Percentiles rank a stretch among this genome's conserved stretches.
phyloP scores from a whole-genome alignment of 2,797 vertebrate genomes.

The Acanthiza pusilla region DNA sequence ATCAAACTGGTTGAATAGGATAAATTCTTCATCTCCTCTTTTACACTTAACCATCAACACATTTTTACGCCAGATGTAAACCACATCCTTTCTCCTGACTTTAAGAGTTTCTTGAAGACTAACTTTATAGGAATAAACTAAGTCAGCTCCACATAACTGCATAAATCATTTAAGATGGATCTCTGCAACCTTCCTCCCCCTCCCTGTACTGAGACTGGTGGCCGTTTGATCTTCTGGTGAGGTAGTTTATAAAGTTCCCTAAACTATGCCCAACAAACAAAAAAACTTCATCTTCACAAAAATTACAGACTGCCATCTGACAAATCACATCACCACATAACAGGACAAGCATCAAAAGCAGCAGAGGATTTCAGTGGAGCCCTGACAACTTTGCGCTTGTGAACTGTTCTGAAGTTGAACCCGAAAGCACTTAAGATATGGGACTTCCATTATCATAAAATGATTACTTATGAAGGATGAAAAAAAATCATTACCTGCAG shows the following conservation, averaged over 20 bases:
- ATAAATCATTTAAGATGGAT: neutral
- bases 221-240: neutral
- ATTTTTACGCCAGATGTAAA: neutral
- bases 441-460: neutral
- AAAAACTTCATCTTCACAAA: neutral
- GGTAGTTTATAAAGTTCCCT: neutral
- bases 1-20: neutral
- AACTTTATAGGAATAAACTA: neutral
- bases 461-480: neutral
- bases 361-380: neutral
- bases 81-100: neutral
- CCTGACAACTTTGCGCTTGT: neutral
- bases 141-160: neutral
- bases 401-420: neutral
- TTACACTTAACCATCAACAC: neutral
- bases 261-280: neutral
- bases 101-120: neutral
- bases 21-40: neutral
- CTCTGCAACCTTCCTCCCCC: neutral
- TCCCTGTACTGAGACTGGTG: neutral
- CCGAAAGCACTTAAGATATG: accelerated
- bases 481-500: conserved; percentile 78
- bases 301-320: neutral
- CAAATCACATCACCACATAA: neutral
- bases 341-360: neutral